These are phyloP conservation scores for Caenorhabditis elegans DNA, from an alignment of 1,140 invertebrate species.

Conservation along the genomic window DNA sequence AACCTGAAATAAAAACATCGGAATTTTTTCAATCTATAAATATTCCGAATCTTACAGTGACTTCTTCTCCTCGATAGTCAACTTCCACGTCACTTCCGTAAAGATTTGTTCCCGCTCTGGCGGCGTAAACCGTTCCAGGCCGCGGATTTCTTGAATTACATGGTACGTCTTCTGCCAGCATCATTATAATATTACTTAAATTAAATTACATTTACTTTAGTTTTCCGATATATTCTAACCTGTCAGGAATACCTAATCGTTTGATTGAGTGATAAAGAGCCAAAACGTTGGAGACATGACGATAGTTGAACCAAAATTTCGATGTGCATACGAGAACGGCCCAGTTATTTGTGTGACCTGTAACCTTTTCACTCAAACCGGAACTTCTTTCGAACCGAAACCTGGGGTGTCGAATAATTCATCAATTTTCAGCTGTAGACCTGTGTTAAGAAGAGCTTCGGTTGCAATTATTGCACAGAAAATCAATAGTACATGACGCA, in stretches of 20 bases:
- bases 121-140: constrained; percentile 69
- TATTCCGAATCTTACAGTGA: constrained; percentile 74
- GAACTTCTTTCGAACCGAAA: no score
- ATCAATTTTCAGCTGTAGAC: constrained; percentile 42
- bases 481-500: constrained; percentile 2
- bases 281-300: constrained; percentile 96
- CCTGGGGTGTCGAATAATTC: constrained; percentile 52
- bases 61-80: constrained; percentile 96
- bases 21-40: neutral
- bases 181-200: constrained; percentile 81
- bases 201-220: neutral
- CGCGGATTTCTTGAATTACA: constrained; percentile 95
- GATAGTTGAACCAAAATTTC: constrained; percentile 98
- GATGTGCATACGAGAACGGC: constrained; percentile 96
- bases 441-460: constrained; percentile 39
- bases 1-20: constrained; percentile 66
- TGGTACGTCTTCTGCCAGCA: constrained; percentile 99
- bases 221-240: constrained; percentile 65
- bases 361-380: neutral
- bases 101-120: constrained; percentile 20
- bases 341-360: constrained; percentile 93
- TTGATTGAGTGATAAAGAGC: constrained; percentile 98
- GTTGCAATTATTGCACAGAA: neutral
- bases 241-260: constrained; percentile 91
- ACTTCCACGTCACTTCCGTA: constrained; percentile 90